Base-by-base conservation (phyloP, 2,888 invertebrate genomes). In the Hypena proboscidalis region DNA sequence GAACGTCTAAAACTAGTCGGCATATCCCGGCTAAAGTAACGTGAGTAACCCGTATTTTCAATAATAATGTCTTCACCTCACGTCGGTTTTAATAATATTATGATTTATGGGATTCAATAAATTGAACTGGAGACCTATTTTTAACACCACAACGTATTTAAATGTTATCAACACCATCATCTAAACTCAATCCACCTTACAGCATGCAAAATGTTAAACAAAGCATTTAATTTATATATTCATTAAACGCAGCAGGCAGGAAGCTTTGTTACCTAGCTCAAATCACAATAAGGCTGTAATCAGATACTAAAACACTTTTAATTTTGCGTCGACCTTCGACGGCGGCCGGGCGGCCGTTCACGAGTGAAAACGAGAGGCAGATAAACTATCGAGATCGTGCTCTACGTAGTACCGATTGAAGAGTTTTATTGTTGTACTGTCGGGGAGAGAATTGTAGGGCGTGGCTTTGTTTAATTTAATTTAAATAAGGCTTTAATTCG, bases 231-330 rank as follows among this genome's bases (percentile, higher is more conserved):
- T 64, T 62, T 64, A 33, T 63, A 57, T 66, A 66, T 64, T 51
- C 62, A 66, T 66, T 62, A 57, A 66, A 66, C 67, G 34, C 65
- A 62, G 68, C 66, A 49, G 58, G 54, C 77, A 81, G 83, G 82
- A 85, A 84, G 79, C 77, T 50, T 70, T 71, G 63, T 63, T 69
- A 69, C 56, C 75, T 68, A 75, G 72, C 67, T 70, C 69, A 67
- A 74, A 75, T 71, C 68, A 70, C 81, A 85, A 85, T 83, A 86
- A 82, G 73, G 73, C 74, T 66, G 83, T 87, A 87, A 88, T 88
- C 88, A 85, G 89, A 87, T 87, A 85, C 76, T 80, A 83, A 80
- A 85, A 79, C 83, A 88, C 89, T 89, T 90, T 89, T 89, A 88
- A 87, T 90, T 90, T 87, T 81, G 77, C 74, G 40, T 56, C 77